A percentile compares a stretch with the other conserved stretches of the same genome.
These are phyloP conservation scores for Dicentrarchus labrax DNA, from an alignment of 2,113 vertebrate species.

Conservation along the genomic window DNA sequence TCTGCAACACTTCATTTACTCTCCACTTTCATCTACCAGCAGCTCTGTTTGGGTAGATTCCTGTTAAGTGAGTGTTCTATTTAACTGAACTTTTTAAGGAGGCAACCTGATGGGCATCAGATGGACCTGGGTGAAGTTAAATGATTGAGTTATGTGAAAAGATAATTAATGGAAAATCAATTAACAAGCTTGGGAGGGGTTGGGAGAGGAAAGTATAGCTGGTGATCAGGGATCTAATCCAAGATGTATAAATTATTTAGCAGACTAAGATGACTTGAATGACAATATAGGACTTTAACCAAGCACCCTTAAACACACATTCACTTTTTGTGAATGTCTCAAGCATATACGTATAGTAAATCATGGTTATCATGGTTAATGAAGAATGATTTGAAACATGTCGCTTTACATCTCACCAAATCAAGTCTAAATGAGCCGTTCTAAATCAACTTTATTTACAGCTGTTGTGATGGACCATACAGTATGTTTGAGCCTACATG, in stretches of 20 bases:
- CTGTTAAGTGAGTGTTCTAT: conserved; percentile 53
- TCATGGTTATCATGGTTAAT: conserved; percentile 5
- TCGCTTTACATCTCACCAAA: conserved; percentile 1
- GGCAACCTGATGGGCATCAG: conserved; percentile 73
- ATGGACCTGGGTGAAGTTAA: conserved; percentile 74
- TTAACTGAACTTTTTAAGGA: conserved; percentile 70
- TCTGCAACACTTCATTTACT: conserved; percentile 62
- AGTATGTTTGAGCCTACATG: not conserved
- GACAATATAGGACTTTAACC: conserved; percentile 78
- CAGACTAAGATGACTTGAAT: conserved; percentile 82
- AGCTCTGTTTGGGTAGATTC: conserved; percentile 44
- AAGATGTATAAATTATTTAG: conserved; percentile 86
- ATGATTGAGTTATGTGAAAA: conserved; percentile 86
- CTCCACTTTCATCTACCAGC: conserved; percentile 36
- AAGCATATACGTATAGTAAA: conserved; percentile 13
- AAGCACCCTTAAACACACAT: conserved; percentile 56
- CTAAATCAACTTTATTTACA: not conserved
- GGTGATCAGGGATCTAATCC: conserved; percentile 80
- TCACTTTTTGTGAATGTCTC: conserved; percentile 46
- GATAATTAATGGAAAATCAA: conserved; percentile 88
- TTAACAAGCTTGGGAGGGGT: conserved; percentile 76
- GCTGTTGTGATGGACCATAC: not conserved
- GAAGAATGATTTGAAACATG: conserved; percentile 38
- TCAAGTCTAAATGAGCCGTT: not conserved
- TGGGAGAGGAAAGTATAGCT: conserved; percentile 62